These are phyloP conservation scores for Cecropterus lyciades DNA, from an alignment of 1,140 invertebrate species.

Conservation along the genomic window DNA sequence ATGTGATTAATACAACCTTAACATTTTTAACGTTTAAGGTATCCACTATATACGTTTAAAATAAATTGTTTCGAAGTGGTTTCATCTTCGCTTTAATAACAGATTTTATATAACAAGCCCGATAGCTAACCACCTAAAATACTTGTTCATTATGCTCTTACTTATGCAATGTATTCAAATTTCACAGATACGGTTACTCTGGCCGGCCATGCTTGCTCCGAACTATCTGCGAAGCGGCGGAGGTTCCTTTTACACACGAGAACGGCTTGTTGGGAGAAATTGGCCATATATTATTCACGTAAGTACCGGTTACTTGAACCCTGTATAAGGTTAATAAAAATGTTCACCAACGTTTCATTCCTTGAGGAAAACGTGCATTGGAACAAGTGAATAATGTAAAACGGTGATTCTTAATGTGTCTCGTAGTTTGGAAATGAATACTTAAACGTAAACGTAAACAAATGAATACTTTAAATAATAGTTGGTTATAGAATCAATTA, in stretches of 20 bases:
- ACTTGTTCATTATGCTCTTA: too few relatives aligned
- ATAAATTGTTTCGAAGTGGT: too few relatives aligned
- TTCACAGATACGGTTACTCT: constrained; percentile 85
- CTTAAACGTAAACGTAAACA: too few relatives aligned
- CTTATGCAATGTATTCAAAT: constrained; percentile 36
- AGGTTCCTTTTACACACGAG: constrained; percentile 87
- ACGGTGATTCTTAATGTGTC: not conserved
- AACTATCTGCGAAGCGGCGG: constrained; percentile 90
- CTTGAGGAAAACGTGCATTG: constrained; percentile 24
- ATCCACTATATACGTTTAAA: too few relatives aligned
- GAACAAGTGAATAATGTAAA: not conserved
- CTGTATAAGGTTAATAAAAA: constrained; percentile 50
- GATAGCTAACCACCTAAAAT: too few relatives aligned
- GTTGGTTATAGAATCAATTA: too few relatives aligned
- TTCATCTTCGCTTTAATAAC: too few relatives aligned
- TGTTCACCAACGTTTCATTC: constrained; percentile 16
- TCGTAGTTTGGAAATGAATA: too few relatives aligned
- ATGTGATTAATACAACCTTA: too few relatives aligned
- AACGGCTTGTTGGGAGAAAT: constrained; percentile 89
- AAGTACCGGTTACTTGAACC: constrained; percentile 67
- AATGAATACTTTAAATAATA: too few relatives aligned
- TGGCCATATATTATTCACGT: constrained; percentile 89
- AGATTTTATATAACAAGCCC: too few relatives aligned
- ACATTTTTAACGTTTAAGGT: too few relatives aligned
- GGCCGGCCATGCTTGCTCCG: constrained; percentile 89